Percentiles rank a stretch among this genome's conserved stretches.
Evolutionary conservation across 2,113 vertebrate genomes (phyloP).

Genomic region (Onychostruthus taczanowskii): DNA sequence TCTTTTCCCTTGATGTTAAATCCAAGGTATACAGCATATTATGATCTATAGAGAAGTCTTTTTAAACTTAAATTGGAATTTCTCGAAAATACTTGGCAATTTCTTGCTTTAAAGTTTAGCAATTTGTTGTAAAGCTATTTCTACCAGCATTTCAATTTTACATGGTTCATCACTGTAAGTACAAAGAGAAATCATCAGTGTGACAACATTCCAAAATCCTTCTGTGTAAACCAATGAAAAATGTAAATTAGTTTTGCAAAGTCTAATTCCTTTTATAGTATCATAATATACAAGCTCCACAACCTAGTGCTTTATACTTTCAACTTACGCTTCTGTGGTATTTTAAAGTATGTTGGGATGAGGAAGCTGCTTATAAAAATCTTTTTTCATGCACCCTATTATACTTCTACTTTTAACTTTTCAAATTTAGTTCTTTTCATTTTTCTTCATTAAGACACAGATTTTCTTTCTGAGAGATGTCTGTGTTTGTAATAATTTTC

Average conservation of each 20-base stretch:
- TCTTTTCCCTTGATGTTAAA: neutral
- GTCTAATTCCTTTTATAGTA: neutral
- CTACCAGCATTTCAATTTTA: neutral
- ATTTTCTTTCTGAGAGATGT: neutral
- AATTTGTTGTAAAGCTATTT: neutral
- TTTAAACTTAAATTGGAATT: neutral
- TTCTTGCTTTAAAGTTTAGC: neutral
- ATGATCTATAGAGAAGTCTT: neutral
- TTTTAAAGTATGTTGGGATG: neutral
- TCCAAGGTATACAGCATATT: neutral
- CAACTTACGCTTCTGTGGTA: neutral
- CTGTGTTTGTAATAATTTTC: neutral
- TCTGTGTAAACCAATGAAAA: neutral
- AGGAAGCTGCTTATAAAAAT: neutral
- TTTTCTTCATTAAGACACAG: neutral
- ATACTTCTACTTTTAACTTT: neutral
- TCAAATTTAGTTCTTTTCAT: neutral
- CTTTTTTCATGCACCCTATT: neutral
- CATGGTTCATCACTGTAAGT: neutral
- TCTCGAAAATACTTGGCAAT: neutral
- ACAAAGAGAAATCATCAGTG: neutral
- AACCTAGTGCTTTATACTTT: neutral
- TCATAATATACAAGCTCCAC: neutral
- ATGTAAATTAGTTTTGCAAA: slow-evolving; percentile 18
- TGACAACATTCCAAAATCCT: neutral